Conservation (phyloP, 2,113 vertebrate species). For the Bos taurus region ARS-UCD2.0 NC_037334.1:21084501-21085000, state of each 20-base stretch:
- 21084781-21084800: neutral
- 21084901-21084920: neutral
- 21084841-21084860: too few relatives aligned
- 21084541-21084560: neutral
- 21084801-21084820: neutral
- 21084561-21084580: neutral
- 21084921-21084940: neutral
- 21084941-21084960: neutral
- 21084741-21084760: neutral
- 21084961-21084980: neutral
- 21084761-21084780: neutral
- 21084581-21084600: neutral
- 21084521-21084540: neutral
- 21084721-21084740: neutral
- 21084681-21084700: accelerated
- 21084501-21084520: neutral
- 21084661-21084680: neutral
- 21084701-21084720: neutral
- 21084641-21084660: neutral
- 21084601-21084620: neutral
- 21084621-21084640: neutral
- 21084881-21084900: neutral
- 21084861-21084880: accelerated
- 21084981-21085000: neutral
- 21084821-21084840: neutral